A percentile compares a stretch with the other conserved stretches of the same genome.
Evolutionary conservation across 2,888 invertebrate genomes (phyloP).

Genomic region (Macroteleia sp.): DNA sequence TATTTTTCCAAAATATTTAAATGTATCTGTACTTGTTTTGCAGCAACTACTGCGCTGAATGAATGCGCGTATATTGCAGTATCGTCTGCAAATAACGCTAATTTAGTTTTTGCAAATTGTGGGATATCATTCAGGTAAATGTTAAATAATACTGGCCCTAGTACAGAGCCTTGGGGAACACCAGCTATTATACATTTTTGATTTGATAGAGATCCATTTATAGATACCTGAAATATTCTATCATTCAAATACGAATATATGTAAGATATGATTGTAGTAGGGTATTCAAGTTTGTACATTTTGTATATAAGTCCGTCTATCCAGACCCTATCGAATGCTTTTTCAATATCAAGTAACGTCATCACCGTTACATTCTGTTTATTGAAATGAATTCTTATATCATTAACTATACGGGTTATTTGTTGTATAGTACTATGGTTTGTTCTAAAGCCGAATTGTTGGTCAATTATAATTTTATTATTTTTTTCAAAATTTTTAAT

Average conservation of each 20-base stretch:
- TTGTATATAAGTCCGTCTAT: slow-evolving; percentile 71
- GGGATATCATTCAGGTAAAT: slow-evolving; percentile 63
- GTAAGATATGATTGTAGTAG: neutral
- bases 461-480: slow-evolving; percentile 46
- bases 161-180: slow-evolving; percentile 46
- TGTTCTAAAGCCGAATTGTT: slow-evolving; percentile 73
- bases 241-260: neutral
- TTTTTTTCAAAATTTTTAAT: too few species aligned
- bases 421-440: slow-evolving; percentile 71
- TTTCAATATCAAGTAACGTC: slow-evolving; percentile 64
- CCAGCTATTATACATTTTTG: neutral
- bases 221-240: neutral
- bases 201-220: too few species aligned
- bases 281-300: slow-evolving; percentile 66
- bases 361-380: slow-evolving; percentile 68
- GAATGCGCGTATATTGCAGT: slow-evolving; percentile 48
- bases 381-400: slow-evolving; percentile 68
- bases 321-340: slow-evolving; percentile 71
- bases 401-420: slow-evolving; percentile 69
- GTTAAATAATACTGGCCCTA: slow-evolving; percentile 67
- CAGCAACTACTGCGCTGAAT: slow-evolving; percentile 42
- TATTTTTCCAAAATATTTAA: too few species aligned
- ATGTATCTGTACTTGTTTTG: too few species aligned
- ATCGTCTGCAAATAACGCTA: slow-evolving; percentile 48
- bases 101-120: slow-evolving; percentile 45